These are phyloP conservation scores for Dryomyza anilis DNA, from an alignment of 2,888 invertebrate genomes.

Conservation along the genomic window DNA sequence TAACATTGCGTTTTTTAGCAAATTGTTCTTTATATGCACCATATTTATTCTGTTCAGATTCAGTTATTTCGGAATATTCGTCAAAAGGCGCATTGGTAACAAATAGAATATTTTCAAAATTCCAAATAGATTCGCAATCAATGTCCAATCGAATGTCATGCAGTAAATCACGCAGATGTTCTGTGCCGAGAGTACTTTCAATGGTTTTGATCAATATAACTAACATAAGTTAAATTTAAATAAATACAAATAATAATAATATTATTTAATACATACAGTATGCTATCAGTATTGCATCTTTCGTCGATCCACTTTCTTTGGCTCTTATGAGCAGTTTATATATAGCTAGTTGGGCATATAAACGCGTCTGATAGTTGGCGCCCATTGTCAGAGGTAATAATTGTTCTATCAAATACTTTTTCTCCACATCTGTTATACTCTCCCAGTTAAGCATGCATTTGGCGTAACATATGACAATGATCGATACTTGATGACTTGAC, in stretches of 20 bases:
- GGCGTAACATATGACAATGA: conserved; percentile 48
- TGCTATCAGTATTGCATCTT: not conserved
- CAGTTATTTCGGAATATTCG: too few relatives aligned
- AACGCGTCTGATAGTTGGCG: conserved; percentile 78
- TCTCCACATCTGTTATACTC: not conserved
- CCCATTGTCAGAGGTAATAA: conserved; percentile 79
- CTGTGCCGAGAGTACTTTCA: too few relatives aligned
- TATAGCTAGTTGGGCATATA: conserved; percentile 70
- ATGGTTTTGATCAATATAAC: too few relatives aligned
- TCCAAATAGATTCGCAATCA: not conserved
- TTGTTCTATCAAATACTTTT: conserved; percentile 40
- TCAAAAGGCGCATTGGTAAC: conserved; percentile 50
- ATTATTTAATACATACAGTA: too few relatives aligned
- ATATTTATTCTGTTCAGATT: not conserved
- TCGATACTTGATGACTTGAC: conserved; percentile 48
- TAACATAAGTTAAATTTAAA: too few relatives aligned
- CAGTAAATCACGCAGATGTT: conserved; percentile 36
- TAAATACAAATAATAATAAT: too few relatives aligned
- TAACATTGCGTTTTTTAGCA: conserved; percentile 21
- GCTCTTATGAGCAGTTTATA: conserved; percentile 40
- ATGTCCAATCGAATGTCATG: conserved; percentile 42
- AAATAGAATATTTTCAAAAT: conserved; percentile 34
- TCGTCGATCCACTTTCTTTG: not conserved
- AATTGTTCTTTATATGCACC: conserved; percentile 17
- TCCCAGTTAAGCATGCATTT: conserved; percentile 33